Evolutionary conservation across 2,113 vertebrate species (phyloP).

Genomic region (Grammomys surdaster): DNA sequence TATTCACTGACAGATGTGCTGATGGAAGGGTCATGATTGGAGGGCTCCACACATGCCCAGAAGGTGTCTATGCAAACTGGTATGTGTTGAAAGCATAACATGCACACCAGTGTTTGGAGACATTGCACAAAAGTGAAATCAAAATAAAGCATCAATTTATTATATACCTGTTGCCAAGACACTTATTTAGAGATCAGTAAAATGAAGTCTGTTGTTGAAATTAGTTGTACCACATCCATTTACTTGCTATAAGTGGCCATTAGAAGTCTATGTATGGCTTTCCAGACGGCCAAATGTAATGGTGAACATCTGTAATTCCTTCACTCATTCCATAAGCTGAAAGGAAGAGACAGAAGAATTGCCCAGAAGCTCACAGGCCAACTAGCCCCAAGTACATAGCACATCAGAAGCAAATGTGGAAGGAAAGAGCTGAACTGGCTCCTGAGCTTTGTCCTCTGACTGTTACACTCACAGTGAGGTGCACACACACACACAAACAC

Average conservation of each 20-base stretch:
- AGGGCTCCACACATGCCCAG: neutral
- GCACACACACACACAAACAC: neutral
- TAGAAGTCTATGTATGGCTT: neutral
- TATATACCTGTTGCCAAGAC: neutral
- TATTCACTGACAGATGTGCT: neutral
- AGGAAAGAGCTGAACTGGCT: neutral
- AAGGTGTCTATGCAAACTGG: rapidly evolving
- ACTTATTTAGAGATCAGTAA: neutral
- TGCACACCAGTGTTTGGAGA: neutral
- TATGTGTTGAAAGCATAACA: neutral
- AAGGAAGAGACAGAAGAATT: neutral
- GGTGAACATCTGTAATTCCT: too few relatives aligned
- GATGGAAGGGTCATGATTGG: neutral
- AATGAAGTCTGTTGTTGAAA: neutral
- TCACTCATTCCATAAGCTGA: neutral
- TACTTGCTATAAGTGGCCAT: neutral
- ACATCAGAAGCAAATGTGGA: neutral
- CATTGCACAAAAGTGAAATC: neutral
- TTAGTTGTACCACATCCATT: slow-evolving; percentile 30
- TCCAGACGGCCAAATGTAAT: neutral
- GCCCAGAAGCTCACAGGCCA: neutral
- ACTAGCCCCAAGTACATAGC: neutral
- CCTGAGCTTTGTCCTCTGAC: neutral
- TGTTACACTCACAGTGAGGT: neutral
- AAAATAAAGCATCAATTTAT: neutral